phyloP scores from a whole-genome alignment of 2,888 invertebrate genomes.

The Drosophila seclusa region DNA sequence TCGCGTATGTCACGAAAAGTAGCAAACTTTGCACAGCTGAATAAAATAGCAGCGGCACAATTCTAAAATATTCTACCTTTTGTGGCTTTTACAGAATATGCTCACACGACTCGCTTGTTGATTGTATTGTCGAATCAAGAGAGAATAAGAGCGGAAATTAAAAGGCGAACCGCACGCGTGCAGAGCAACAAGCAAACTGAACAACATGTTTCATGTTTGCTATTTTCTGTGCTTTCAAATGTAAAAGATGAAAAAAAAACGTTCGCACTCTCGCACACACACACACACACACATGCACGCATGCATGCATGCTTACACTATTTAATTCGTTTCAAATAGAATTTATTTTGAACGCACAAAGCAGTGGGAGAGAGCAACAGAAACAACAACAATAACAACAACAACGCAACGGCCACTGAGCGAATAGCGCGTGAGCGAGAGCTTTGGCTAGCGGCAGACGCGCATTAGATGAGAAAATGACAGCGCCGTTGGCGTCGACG shows the following conservation, averaged over 20 bases:
- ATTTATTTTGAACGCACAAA: conserved; percentile 63
- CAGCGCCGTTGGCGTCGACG: conserved; percentile 49
- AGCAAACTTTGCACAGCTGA: conserved; percentile 70
- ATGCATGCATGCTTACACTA: conserved; percentile 64
- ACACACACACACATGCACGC: conserved; percentile 16
- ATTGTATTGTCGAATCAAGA: conserved; percentile 5
- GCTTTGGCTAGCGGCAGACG: conserved; percentile 69
- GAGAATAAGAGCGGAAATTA: conserved; percentile 11
- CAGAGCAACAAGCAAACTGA: conserved; percentile 82
- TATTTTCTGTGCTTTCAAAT: conserved; percentile 70
- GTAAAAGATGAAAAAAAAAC: conserved; percentile 68
- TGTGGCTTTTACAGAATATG: conserved; percentile 41
- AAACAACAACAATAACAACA: conserved; percentile 10
- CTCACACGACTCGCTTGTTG: conserved; percentile 15
- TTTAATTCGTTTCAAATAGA: conserved; percentile 74
- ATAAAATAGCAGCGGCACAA: conserved; percentile 57
- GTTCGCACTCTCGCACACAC: conserved; percentile 31
- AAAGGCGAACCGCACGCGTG: conserved; percentile 76
- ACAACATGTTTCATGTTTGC: conserved; percentile 77
- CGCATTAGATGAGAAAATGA: conserved; percentile 62
- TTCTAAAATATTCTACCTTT: conserved; percentile 69
- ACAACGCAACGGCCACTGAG: conserved; percentile 21
- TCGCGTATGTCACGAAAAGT: conserved; percentile 39
- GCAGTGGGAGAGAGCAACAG: conserved; percentile 41
- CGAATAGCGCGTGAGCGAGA: conserved; percentile 72